Base-by-base conservation (phyloP, 2,888 invertebrate genomes). In the Melipona bicolor region DNA sequence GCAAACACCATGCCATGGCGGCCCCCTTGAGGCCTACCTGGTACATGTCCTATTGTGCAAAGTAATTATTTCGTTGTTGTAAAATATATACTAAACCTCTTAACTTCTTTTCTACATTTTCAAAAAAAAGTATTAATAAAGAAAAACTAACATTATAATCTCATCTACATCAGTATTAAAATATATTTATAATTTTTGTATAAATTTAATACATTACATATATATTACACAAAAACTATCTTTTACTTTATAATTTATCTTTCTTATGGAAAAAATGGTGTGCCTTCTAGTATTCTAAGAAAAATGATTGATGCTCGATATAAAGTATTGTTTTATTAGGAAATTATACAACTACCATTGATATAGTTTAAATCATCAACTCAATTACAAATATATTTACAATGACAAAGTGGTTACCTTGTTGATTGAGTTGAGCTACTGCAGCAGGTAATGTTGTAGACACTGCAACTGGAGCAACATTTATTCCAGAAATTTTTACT, bases 1-100 rank as follows among this genome's bases (percentile, higher is more conserved):
- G 95, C 96, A 95, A 96, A 96, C 94, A 96, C 96, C 96, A 96
- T 96, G 95, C 96, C 96, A 95, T 96, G 96, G 94, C 96, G 96
- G 95, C 96, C 96, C 93, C 96, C 96, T 95, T 95, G 95, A 95
- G 96, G 96, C 95, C 96, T 96, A 95, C 96, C 96, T 94, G 96
- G 96, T 95, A 96, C 95, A 94, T 96, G 95, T 95, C 96, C 96
- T 96, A 95, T 91, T 92, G 82, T 87, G 92, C 90, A 93, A 93
- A 94, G 85, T 76, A 81, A 90, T 86, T 77, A 85, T 90, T 90
- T 83, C 87, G 73, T 90, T 85, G 71, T 50, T 70, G 65, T 76
- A 72, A 80, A 52, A 77, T 67, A 68, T 43, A 73, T 52, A 62
- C 52, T 43, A 64, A 71, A 68, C 27, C 36, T 59, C 11, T 61